A percentile compares a stretch with the other conserved stretches of the same genome.
phyloP scores from a whole-genome alignment of 1,140 invertebrate species.

The Lordiphosa clarofinis region DNA sequence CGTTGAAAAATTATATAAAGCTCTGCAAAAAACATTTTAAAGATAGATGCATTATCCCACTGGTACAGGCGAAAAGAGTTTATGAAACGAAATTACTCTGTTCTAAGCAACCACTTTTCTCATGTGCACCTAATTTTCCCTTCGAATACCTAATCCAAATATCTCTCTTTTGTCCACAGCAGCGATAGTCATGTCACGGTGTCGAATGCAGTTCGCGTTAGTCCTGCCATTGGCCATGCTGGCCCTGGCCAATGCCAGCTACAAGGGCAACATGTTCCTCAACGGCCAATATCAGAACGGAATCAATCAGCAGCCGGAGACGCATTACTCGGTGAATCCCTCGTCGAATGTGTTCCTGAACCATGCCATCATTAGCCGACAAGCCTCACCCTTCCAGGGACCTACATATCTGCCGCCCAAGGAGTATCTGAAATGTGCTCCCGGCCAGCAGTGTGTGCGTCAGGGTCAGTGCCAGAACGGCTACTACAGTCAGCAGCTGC shows the following conservation, averaged over 20 bases:
- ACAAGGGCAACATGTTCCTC: slow-evolving; percentile 70
- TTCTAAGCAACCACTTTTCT: no score
- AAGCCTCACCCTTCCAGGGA: slow-evolving; percentile 67
- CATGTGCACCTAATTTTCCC: no score
- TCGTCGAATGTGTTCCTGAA: slow-evolving; percentile 64
- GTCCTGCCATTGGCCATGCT: slow-evolving; percentile 41
- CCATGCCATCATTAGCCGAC: slow-evolving; percentile 70
- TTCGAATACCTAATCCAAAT: not conserved
- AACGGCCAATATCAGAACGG: slow-evolving; percentile 69
- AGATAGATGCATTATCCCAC: no score
- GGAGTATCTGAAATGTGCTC: slow-evolving; percentile 58
- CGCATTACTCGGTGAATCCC: slow-evolving; percentile 56
- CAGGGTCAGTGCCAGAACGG: slow-evolving; percentile 59
- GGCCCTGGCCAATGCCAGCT: slow-evolving; percentile 36
- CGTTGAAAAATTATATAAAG: no score
- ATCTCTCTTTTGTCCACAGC: not conserved
- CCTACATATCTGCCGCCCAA: slow-evolving; percentile 71
- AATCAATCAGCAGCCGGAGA: slow-evolving; percentile 48
- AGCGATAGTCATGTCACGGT: slow-evolving; percentile 30
- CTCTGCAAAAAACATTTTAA: no score
- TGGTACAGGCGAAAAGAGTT: no score
- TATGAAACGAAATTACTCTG: no score
- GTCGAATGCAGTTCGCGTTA: slow-evolving; percentile 36
- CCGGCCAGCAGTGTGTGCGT: slow-evolving; percentile 68
- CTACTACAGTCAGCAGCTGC: slow-evolving; percentile 59